Base-by-base conservation (phyloP, 2,888 invertebrate species). In the Pammene fasciana region DNA sequence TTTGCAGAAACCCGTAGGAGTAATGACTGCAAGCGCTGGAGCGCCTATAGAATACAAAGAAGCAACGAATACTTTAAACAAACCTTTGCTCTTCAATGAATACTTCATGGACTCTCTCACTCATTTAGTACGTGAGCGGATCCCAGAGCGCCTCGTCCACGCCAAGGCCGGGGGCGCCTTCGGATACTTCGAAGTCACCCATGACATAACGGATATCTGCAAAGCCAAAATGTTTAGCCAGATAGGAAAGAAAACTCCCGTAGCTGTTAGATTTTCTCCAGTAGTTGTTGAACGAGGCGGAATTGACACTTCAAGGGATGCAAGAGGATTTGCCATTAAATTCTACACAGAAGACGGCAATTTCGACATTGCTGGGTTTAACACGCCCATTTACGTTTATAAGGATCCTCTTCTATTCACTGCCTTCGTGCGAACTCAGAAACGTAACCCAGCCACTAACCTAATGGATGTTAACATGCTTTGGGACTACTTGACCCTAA, bases 81-180 rank as follows among this genome's bases (percentile, higher is more conserved):
- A 95, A 0, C 92, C 94, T 43, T 92, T 98, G 5, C 84, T 98
- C 11, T 96, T 97, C 84, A 98, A 98, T 85, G 94, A 94, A 74
- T 94, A 94, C 61, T 95, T 94, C 72, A 79, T 97, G 67, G 96
- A 97, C 77, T 95, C 95, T 79, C 86, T 96, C 75, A 93, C 95
- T 0, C 96, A 97, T 81, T 97, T 98, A 78, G 94, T 95, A 79
- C 92, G 97, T 41, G 98, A 98, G 85, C 94, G 98, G 61, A 98
- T 98, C 75, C 98, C 98, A 0, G 98, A 98, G 83, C 94, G 98
- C 74, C 96, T 98, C 0, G 97, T 97, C 0, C 98, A 98, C 84
- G 98, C 98, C 0, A 98, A 98, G 87, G 98, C 97, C 72, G 97
- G 96, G 48, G 97, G 96, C n/a, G 97, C 96, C 4, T 97, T 96